phyloP scores from a whole-genome alignment of 2,797 vertebrate genomes.

The Margarornis squamiger region DNA sequence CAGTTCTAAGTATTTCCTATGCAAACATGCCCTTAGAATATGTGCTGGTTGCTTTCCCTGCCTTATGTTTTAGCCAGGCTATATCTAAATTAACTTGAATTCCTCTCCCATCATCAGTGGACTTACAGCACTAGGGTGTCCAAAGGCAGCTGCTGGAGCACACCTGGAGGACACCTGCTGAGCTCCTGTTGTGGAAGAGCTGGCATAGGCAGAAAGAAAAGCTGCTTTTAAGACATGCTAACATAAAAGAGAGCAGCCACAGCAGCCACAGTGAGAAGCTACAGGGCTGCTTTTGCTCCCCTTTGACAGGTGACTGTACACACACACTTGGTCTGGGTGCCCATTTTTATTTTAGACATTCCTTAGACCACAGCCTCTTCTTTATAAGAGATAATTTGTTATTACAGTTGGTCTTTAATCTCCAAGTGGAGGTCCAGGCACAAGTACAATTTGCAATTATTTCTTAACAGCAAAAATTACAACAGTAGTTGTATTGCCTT shows the following conservation, averaged over 20 bases:
- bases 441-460: neutral
- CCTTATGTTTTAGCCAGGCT: neutral
- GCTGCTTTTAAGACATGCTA: neutral
- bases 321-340: neutral
- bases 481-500: neutral
- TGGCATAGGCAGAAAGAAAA: neutral
- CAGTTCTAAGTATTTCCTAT: neutral
- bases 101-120: neutral
- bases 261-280: neutral
- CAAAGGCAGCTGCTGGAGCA: neutral
- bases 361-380: neutral
- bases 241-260: neutral
- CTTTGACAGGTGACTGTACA: neutral
- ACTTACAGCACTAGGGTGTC: neutral
- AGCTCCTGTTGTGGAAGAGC: neutral
- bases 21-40: neutral
- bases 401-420: neutral
- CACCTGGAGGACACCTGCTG: neutral
- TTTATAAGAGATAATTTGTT: neutral
- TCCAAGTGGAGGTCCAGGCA: neutral
- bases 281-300: neutral
- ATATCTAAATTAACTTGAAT: neutral
- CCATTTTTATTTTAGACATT: neutral
- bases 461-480: neutral
- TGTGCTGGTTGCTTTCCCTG: neutral